These are phyloP conservation scores for Leucophenga maculata DNA, from an alignment of 2,888 invertebrate species.

Conservation along the genomic window DNA sequence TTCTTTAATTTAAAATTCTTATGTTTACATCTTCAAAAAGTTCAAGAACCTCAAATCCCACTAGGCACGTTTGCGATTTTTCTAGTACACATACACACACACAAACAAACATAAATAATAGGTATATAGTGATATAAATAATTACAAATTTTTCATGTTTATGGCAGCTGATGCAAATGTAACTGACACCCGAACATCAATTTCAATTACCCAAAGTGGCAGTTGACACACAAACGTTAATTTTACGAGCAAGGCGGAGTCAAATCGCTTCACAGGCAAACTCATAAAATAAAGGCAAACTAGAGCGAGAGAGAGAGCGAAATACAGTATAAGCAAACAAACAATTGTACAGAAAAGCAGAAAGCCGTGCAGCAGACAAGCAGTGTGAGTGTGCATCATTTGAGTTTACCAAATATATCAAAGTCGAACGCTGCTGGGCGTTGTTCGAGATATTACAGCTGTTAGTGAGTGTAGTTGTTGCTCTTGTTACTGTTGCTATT, in stretches of 20 bases:
- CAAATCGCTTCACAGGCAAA: neutral
- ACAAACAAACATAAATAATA: too few relatives aligned
- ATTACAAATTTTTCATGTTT: slow-evolving; percentile 31
- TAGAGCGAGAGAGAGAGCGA: slow-evolving; percentile 28
- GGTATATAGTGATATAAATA: slow-evolving; percentile 18
- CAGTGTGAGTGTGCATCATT: neutral
- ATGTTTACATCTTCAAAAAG: too few relatives aligned
- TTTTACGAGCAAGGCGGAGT: slow-evolving; percentile 59
- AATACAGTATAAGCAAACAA: neutral
- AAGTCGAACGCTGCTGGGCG: slow-evolving; percentile 12
- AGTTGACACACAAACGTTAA: slow-evolving; percentile 62
- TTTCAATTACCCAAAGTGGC: slow-evolving; percentile 65
- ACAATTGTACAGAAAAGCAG: neutral
- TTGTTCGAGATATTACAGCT: slow-evolving; percentile 24
- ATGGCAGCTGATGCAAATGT: slow-evolving; percentile 32
- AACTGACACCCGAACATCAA: slow-evolving; percentile 57
- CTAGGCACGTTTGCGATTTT: too few relatives aligned
- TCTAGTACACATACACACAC: too few relatives aligned
- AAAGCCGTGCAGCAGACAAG: too few relatives aligned
- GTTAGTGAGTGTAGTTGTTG: slow-evolving; percentile 17
- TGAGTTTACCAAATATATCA: slow-evolving; percentile 14
- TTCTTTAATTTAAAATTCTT: too few relatives aligned
- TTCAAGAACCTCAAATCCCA: too few relatives aligned
- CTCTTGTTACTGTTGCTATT: slow-evolving; percentile 10
- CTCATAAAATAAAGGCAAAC: neutral